phyloP scores from a whole-genome alignment of 2,113 vertebrate genomes.

The Spizaetus ornatus region DNA sequence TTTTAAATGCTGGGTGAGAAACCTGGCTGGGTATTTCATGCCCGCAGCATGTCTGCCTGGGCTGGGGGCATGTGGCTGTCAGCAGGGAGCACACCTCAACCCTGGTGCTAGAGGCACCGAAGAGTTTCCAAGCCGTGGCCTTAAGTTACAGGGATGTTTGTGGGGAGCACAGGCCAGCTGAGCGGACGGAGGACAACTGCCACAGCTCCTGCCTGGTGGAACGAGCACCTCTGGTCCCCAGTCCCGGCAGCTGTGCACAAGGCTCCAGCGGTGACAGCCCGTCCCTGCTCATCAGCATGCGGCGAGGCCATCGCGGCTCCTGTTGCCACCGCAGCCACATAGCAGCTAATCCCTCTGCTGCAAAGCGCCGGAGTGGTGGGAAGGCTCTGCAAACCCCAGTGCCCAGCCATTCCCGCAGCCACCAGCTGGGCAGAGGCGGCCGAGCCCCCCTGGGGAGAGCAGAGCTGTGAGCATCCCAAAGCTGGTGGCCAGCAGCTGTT shows the following conservation, averaged over 20 bases:
- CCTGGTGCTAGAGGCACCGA: neutral
- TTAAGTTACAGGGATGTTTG: neutral
- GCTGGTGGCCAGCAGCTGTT: neutral
- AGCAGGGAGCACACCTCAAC: neutral
- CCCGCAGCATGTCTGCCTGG: neutral
- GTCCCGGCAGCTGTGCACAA: neutral
- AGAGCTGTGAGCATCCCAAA: neutral
- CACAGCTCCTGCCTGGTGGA: neutral
- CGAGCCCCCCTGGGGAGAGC: neutral
- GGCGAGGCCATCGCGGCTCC: neutral
- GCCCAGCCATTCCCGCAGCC: neutral
- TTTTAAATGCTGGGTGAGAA: neutral
- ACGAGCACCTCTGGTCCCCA: neutral
- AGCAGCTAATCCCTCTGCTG: conserved; percentile 2
- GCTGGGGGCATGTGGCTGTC: neutral
- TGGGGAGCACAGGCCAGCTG: neutral
- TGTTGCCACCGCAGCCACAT: neutral
- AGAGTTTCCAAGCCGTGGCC: neutral
- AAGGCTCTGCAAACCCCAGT: neutral
- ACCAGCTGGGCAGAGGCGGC: neutral
- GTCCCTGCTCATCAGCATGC: conserved; percentile 21
- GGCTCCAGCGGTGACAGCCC: neutral
- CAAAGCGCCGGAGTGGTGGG: neutral
- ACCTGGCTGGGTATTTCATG: neutral
- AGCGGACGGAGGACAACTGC: neutral